Evolutionary conservation across 2,888 invertebrate species (phyloP).

Genomic region (Leptura quadrifasciata): DNA sequence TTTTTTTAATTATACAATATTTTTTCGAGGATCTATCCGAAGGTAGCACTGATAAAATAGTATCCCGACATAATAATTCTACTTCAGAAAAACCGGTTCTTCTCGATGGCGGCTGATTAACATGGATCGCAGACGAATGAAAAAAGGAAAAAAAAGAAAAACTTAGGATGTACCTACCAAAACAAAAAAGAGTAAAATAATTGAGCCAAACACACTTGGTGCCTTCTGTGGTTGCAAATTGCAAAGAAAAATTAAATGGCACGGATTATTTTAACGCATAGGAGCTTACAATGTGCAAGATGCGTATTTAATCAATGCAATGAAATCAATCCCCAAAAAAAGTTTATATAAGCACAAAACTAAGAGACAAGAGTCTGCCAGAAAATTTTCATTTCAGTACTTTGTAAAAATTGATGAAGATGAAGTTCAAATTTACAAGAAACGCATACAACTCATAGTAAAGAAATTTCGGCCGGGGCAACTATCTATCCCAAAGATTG

Average conservation of each 20-base stretch:
- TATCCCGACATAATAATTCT: not conserved
- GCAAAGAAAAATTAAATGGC: not conserved
- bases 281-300: constrained; percentile 9
- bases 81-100: not conserved
- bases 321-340: constrained; percentile 35
- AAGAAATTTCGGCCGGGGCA: not conserved
- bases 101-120: not conserved
- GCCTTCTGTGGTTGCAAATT: not conserved
- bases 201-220: not conserved
- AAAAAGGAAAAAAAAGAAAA: not conserved
- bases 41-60: not conserved
- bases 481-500: not conserved
- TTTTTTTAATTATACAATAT: not conserved
- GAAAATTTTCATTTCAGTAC: constrained; percentile 44
- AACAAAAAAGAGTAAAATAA: not conserved
- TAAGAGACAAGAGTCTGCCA: constrained; percentile 44
- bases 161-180: not conserved
- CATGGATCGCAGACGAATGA: not conserved
- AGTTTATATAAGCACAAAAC: constrained; percentile 45
- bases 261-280: not conserved
- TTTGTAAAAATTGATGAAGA: constrained; percentile 46
- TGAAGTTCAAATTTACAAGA: constrained; percentile 45
- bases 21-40: not conserved
- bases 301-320: constrained; percentile 26
- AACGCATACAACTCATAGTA: constrained; percentile 5